Percentiles rank a stretch among this genome's conserved stretches.
Evolutionary conservation across 2,797 vertebrate genomes (phyloP).

Genomic region (Diplodus puntazzo): DNA sequence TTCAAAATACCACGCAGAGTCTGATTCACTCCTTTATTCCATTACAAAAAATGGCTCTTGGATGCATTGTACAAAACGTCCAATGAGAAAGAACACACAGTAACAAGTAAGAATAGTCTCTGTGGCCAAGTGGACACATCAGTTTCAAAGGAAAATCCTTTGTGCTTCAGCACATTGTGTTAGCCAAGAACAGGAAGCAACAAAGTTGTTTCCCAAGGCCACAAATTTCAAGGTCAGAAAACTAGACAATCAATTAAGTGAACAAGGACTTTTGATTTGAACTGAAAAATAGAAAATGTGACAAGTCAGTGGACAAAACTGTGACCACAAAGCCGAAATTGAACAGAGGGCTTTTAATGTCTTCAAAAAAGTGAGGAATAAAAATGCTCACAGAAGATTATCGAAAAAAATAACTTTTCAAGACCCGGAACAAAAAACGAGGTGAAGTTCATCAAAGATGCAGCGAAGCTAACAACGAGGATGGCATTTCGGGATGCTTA

Average conservation of each 20-base stretch:
- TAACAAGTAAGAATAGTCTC: constrained; percentile 77
- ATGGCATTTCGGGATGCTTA: constrained; percentile 78
- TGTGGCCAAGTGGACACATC: constrained; percentile 71
- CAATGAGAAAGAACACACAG: constrained; percentile 76
- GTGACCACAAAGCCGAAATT: constrained; percentile 5
- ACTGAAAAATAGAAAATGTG: background rate
- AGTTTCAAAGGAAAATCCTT: constrained; percentile 66
- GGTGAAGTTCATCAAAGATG: constrained; percentile 52
- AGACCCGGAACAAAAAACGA: constrained; percentile 20
- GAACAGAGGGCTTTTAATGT: background rate
- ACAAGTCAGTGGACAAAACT: background rate
- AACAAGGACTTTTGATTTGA: constrained; percentile 24
- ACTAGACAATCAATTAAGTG: background rate
- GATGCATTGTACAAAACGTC: constrained; percentile 73
- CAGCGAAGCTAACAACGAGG: constrained; percentile 65
- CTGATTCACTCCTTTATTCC: constrained; percentile 81
- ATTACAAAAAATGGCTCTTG: constrained; percentile 76
- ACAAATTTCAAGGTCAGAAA: constrained; percentile 25
- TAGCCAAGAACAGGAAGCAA: constrained; percentile 49
- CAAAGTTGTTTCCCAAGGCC: constrained; percentile 54
- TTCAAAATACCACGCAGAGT: constrained; percentile 80
- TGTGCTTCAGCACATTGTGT: constrained; percentile 73
- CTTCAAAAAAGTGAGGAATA: background rate
- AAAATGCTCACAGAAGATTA: constrained; percentile 33
- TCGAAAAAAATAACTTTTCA: constrained; percentile 13